These are phyloP conservation scores for Agapornis roseicollis DNA, from an alignment of 2,113 vertebrate genomes.

Conservation along the genomic window DNA sequence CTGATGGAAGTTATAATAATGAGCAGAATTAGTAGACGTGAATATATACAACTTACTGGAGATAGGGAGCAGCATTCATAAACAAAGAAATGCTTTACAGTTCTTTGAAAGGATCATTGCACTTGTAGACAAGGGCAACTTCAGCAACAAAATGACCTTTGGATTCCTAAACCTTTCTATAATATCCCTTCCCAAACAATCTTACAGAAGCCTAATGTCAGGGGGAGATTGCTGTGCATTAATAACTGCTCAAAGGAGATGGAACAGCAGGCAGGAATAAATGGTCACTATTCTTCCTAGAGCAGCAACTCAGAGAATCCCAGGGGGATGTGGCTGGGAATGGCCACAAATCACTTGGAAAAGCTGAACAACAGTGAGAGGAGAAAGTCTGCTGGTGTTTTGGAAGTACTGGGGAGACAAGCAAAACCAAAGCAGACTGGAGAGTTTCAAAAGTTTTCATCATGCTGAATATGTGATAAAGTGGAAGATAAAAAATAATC, in stretches of 20 bases:
- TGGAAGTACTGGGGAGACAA: not conserved
- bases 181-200: conserved; percentile 51
- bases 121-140: conserved; percentile 9
- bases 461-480: not conserved
- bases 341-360: conserved; percentile 34
- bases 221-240: not conserved
- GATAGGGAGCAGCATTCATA: conserved; percentile 36
- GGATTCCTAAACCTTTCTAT: conserved; percentile 31
- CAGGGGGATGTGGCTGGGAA: not conserved
- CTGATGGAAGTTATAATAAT: conserved; percentile 62
- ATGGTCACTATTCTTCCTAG: conserved; percentile 42
- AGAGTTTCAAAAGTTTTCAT: not conserved
- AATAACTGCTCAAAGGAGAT: conserved; percentile 27
- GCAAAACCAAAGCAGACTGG: not conserved
- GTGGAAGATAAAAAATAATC: not conserved
- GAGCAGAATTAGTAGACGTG: conserved; percentile 39
- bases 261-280: conserved; percentile 43
- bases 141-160: conserved; percentile 25
- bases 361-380: not conserved
- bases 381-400: not conserved
- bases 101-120: conserved; percentile 22
- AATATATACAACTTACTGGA: conserved; percentile 30
- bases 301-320: not conserved
- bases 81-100: conserved; percentile 27
- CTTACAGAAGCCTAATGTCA: not conserved